phyloP scores from a whole-genome alignment of 2,797 vertebrate genomes.

The Eospalax fontanierii region DNA sequence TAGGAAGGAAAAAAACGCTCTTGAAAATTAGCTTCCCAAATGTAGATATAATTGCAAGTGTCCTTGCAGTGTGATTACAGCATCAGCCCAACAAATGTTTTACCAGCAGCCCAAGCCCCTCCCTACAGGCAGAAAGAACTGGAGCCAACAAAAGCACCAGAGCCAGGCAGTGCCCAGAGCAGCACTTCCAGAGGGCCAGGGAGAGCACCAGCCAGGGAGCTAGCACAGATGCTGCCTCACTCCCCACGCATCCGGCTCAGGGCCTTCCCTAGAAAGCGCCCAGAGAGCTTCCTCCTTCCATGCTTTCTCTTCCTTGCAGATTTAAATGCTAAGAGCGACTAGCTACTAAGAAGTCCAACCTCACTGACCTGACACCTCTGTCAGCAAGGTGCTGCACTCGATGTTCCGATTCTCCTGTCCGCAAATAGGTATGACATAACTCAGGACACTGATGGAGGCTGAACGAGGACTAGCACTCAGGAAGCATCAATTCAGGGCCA shows the following conservation, averaged over 20 bases:
- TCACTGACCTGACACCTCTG: neutral
- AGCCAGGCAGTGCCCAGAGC: neutral
- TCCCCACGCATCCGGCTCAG: neutral
- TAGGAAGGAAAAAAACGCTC: conserved; percentile 63
- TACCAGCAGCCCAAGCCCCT: neutral
- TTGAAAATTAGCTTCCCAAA: conserved; percentile 78
- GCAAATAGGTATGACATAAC: neutral
- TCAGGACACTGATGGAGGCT: rapidly evolving
- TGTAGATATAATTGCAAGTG: conserved; percentile 73
- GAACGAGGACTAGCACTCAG: neutral
- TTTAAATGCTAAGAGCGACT: neutral
- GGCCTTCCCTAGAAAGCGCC: neutral
- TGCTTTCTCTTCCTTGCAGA: neutral
- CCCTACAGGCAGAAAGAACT: conserved; percentile 34
- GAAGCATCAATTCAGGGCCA: neutral
- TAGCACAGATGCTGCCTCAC: neutral
- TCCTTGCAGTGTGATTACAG: conserved; percentile 72
- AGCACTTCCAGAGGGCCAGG: neutral
- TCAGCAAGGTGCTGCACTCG: neutral
- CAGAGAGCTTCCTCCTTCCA: neutral
- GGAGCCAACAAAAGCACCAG: neutral
- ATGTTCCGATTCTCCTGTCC: neutral
- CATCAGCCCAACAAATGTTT: neutral
- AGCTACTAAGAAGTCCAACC: neutral
- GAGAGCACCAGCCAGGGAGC: neutral